Evolutionary conservation across 1,140 invertebrate genomes (phyloP), one percentile per base, ranked within the genome.

Genomic region (Aphidius ervi): DNA sequence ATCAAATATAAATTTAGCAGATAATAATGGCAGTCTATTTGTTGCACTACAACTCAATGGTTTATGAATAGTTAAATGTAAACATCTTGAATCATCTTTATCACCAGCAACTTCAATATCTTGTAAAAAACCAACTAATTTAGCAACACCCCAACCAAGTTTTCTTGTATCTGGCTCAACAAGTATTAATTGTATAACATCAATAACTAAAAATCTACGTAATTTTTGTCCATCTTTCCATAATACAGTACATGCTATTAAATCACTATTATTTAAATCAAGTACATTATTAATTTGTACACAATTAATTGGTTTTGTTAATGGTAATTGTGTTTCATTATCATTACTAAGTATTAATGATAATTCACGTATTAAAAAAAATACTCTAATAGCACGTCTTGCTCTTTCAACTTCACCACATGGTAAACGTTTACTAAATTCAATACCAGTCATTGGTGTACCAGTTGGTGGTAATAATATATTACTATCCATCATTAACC

Each of bases 381-480:
- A 99, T 3, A 96, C 93, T 67, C 96, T 84, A 60, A 99, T 98
- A 1, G 94, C 93, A 64, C 93, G 84, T 54, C 96, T 84, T 8
- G 95, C 93, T 77, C 94, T 84, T 79, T 99, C 97, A 63, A 96
- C 93, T 81, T 98, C 95, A 58, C 95, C 97, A 80, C 95, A 98
- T 5, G 97, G 95, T 49, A 99, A 79, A 68, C 97, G 82, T 75
- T 97, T 96, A 49, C 88, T 91, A 73, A 99, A 98, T 67, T 92
- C 90, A 67, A 99, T 95, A 0, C 95, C 95, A 23, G 95, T 97
- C 81, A 99, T 87, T 0, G 97, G 95, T 0, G 96, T 98, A 10
- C 93, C 91, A n/a, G 93, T 97, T 2, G 97, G 97, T 3, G 96
- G 95, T 61, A 99, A 80, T 48, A 99, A 81, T 67, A 99, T 90